Evolutionary conservation across 2,113 vertebrate genomes (phyloP), one percentile per base, ranked within the genome.

Genomic region (Columbina picui): DNA sequence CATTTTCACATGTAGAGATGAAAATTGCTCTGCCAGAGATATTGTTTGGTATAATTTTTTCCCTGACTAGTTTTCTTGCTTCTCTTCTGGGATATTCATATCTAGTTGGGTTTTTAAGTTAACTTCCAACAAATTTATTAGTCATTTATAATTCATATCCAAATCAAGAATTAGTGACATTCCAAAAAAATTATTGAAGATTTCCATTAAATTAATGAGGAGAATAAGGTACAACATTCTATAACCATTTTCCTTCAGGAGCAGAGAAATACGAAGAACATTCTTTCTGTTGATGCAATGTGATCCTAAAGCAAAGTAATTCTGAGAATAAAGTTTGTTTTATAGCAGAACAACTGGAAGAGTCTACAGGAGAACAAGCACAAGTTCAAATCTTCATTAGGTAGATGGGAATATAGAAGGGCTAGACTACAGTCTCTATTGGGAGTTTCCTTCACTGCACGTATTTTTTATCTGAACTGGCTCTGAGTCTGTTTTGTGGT

Each of bases 61-160:
- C 25, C 19, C 34, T 75, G 8, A 5, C 9, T 59, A 19, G 3
- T 4, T 84, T 88, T 91, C 84, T 78, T 80, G 39, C 39, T 93
- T 85, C 34, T 82, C 43, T 79, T 92, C 39, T 76, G 30, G 12
- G 36, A 69, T 76, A 23, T 14, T 68, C 3, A 18, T 50, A 52
- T 64, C 34, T 53, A 82, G 36, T 60, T 52, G 38, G 8, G 5
- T 11, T 85, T 96, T 89, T 82, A 81, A 78, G 52, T 79, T 78
- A 83, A 64, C 7, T 90, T 90, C 17, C 26, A 89, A 45, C 14
- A 87, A 77, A 53, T 89, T 84, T 80, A 64, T 68, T 79, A 83
- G n/a, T 38, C 2, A 74, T 65, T 88, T 77, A 27, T 68, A 73
- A 41, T 69, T 90, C 15, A 38, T 56, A 85, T 73, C 79, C 21